These are phyloP conservation scores for Zaprionus lineosus DNA, from an alignment of 2,888 invertebrate species.

Conservation along the genomic window DNA sequence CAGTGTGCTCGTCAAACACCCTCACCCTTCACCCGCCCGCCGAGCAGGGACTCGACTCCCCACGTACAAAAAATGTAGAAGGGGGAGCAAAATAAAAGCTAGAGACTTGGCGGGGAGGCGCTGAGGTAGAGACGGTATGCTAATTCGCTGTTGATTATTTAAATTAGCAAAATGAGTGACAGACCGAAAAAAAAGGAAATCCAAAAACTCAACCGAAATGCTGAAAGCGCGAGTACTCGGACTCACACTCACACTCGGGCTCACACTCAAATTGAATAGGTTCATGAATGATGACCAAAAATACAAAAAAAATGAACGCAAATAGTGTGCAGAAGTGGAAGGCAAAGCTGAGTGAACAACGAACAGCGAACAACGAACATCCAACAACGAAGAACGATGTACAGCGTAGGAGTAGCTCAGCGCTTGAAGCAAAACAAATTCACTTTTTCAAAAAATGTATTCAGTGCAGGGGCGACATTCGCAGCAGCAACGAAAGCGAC, in stretches of 20 bases:
- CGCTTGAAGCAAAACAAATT: conserved; percentile 62
- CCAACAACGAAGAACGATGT: conserved; percentile 16
- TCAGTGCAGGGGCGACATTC: conserved; percentile 81
- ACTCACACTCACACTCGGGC: too few species aligned
- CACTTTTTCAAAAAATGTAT: conserved; percentile 77
- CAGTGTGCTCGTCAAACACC: neutral
- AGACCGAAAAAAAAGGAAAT: conserved; percentile 40
- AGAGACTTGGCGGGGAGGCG: neutral
- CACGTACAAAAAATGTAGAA: neutral
- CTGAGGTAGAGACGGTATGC: conserved; percentile 19
- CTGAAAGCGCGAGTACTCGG: conserved; percentile 11
- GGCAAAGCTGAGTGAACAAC: conserved; percentile 5
- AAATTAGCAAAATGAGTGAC: conserved; percentile 76
- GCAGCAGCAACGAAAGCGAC: conserved; percentile 76
- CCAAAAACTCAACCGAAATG: conserved; percentile 25
- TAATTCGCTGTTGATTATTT: conserved; percentile 71
- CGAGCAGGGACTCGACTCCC: too few species aligned
- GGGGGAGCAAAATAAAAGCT: neutral
- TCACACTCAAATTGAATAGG: conserved; percentile 61
- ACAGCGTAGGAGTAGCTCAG: conserved; percentile 21
- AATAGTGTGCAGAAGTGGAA: conserved; percentile 15
- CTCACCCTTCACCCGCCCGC: neutral
- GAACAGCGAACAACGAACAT: conserved; percentile 9
- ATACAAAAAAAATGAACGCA: conserved; percentile 15
- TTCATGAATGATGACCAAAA: conserved; percentile 58